A percentile compares a stretch with the other conserved stretches of the same genome.
Conservation (phyloP, 2,888 invertebrate genomes). For the Drosophila paracracens region DNA sequence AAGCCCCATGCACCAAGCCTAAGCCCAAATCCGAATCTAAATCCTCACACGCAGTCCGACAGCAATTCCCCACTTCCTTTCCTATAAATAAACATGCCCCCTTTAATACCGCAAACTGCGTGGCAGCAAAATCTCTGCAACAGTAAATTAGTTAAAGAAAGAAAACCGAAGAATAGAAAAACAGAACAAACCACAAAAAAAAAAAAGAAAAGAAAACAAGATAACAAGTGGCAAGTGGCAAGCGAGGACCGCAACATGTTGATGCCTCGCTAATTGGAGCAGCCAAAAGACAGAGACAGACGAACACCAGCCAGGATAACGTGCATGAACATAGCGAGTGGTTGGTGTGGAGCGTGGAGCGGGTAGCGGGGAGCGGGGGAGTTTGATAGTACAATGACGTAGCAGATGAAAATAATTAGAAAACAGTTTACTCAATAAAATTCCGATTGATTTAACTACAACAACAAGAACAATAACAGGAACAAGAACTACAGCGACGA, state of each 20-base stretch:
- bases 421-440: slow-evolving; percentile 77
- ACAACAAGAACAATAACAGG: slow-evolving; percentile 22
- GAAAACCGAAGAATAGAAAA: slow-evolving; percentile 2
- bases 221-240: slow-evolving; percentile 35
- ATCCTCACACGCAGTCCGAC: slow-evolving; percentile 10
- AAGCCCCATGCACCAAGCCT: slow-evolving; percentile 9
- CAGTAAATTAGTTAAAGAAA: slow-evolving; percentile 28
- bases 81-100: neutral
- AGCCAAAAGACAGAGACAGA: slow-evolving; percentile 38
- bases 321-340: neutral
- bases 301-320: slow-evolving; percentile 25
- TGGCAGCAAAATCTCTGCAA: slow-evolving; percentile 39
- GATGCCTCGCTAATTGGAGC: slow-evolving; percentile 73
- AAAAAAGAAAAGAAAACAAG: neutral
- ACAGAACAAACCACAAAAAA: neutral
- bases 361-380: neutral
- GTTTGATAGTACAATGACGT: slow-evolving; percentile 28
- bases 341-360: neutral
- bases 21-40: slow-evolving; percentile 18
- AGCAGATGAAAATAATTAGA: slow-evolving; percentile 71
- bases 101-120: slow-evolving; percentile 4
- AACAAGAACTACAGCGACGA: neutral
- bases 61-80: neutral
- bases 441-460: slow-evolving; percentile 73
- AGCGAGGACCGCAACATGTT: slow-evolving; percentile 68